Percentiles rank a stretch among this genome's conserved stretches.
These are phyloP conservation scores for Tragelaphus buxtoni DNA, from an alignment of 2,113 vertebrate species.

Conservation along the genomic window DNA sequence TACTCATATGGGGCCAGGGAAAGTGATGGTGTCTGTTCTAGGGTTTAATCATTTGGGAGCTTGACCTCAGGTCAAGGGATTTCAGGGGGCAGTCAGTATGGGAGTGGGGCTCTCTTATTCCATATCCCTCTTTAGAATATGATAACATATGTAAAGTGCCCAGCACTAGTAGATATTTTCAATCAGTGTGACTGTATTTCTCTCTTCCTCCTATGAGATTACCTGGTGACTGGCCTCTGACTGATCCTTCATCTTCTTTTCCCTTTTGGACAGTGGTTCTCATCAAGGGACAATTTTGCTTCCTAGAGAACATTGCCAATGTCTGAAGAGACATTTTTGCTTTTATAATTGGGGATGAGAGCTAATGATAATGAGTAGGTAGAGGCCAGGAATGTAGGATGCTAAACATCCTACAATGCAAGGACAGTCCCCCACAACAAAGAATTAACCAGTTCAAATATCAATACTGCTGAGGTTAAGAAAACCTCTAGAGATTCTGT, in stretches of 20 bases:
- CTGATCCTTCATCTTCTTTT: background rate
- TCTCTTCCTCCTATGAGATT: background rate
- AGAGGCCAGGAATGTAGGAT: background rate
- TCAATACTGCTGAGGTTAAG: background rate
- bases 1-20: constrained; percentile 8
- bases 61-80: constrained; percentile 57
- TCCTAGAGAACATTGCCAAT: background rate
- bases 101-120: background rate
- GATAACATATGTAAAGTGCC: background rate
- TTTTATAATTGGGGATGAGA: background rate
- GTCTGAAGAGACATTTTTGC: background rate
- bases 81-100: background rate
- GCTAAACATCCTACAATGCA: background rate
- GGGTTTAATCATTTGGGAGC: constrained; percentile 49
- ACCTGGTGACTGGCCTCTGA: background rate
- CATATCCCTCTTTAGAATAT: background rate
- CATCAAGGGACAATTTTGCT: background rate
- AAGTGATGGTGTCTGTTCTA: constrained; percentile 26
- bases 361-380: background rate
- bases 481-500: background rate
- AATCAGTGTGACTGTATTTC: background rate
- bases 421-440: background rate
- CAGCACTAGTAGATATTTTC: background rate
- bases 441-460: background rate
- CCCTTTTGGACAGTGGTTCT: background rate